Base-by-base conservation (phyloP, 2,113 vertebrate genomes). In the Prunella fulvescens region DNA sequence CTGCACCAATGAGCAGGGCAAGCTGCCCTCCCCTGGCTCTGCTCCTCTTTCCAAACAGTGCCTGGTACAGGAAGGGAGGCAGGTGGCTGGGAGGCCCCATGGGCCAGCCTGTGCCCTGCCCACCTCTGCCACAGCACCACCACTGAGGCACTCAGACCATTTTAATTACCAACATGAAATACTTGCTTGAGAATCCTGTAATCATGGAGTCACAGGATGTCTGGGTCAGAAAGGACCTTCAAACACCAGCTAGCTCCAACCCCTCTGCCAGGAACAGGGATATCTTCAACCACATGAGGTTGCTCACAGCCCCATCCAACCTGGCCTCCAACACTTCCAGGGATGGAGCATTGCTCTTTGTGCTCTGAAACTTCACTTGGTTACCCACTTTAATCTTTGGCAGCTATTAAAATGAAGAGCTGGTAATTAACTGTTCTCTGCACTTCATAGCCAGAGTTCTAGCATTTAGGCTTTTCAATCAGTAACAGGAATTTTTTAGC, bases 71-170 rank as follows among this genome's bases (percentile, higher is more conserved):
- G 33, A 40, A 54, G 9, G 35, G 18, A 64, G n/a, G 16, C 1
- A 9, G 18, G 29, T 1, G 10, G 19, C 40, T 6, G 8, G 47
- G 16, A 74, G 29, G 22, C 33, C 3, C 47, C 6, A 8, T 2
- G 3, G 31, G 19, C 10, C 19, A 57, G 4, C 12, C 57, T 64
- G 44, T 3, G 1, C 26, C 45, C 14, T 66, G 24, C 20, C 37
- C 28, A 5, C 20, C 35, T 57, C 22, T 64, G 18, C 67, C 44
- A 33, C 71, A 60, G n/a, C 45, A 56, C 26, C 24, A 6, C 31
- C 60, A 17, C 0, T 2, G 13, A 65, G 57, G 22, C 17, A 12
- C 9, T 48, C 44, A 80, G 39, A 53, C 7, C 0, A 26, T 54
- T 73, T 71, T n/a, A 79, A 64, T 64, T 19, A 51, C 13, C 25